Base-by-base conservation (phyloP, 1,140 invertebrate species). In the Drosophila kohkoa region DNA sequence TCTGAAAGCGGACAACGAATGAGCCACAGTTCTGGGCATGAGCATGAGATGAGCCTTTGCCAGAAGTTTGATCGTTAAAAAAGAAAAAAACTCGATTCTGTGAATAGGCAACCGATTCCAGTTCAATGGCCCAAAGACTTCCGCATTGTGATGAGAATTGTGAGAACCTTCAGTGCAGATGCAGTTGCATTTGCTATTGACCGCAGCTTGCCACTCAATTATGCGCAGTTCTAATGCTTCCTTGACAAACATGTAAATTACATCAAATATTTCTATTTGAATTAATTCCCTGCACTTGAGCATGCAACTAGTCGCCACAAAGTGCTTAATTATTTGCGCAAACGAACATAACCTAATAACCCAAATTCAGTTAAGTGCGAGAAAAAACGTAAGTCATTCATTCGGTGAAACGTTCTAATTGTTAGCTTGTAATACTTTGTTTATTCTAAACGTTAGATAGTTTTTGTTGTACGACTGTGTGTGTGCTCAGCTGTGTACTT, bases 51-150 rank as follows among this genome's bases (percentile, higher is more conserved):
- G 69, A 88, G 82, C 77, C 77, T 77, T 57, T 1, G 30, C 30
- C 13, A n/a, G 16, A 11, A 32, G 51, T 41, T 35, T 15, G 15
- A 57, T 11, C 2, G 6, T 11, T 15, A 35, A 32, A 38, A 77
- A 54, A 46, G 30, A 60, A 20, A 71, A 57, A 88, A 88, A 89
- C 85, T 69, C 79, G 83, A 77, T 83, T 60, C 38, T 83, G 62
- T 30, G 70, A 68, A 67, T 45, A 75, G 66, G 45, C 15, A 28
- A 16, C 43, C 28, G 41, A 51, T 38, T 38, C 32, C 70, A 88
- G 82, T 89, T 87, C 85, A 88, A 89, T 89, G 83, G 66, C 80
- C 72, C 65, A 77, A 87, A 78, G 66, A 89, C 83, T 88, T 88
- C 83, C 83, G 83, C 83, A 89, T 88, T 88, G 85, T 75, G 46